These are phyloP conservation scores for Morus bassanus DNA, from an alignment of 2,797 vertebrate genomes.

Conservation along the genomic window DNA sequence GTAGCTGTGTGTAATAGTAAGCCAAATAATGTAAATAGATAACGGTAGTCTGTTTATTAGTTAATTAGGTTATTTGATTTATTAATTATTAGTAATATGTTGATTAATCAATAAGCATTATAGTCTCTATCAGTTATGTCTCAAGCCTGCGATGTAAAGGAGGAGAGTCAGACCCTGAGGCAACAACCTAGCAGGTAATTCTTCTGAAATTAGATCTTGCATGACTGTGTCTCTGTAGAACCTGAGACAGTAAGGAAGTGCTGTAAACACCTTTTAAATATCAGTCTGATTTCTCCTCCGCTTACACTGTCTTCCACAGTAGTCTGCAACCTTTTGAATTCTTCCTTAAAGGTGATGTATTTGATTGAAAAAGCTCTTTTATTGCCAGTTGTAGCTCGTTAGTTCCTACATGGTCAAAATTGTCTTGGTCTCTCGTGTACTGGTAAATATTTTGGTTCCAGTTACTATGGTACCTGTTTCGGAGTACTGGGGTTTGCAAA, in stretches of 20 bases:
- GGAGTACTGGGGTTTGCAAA: rapidly evolving
- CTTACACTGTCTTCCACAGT: not conserved
- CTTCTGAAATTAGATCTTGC: not conserved
- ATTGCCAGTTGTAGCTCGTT: not conserved
- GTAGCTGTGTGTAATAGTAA: not conserved
- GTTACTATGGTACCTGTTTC: not conserved
- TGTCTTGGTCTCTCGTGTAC: not conserved
- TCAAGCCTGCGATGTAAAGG: not conserved
- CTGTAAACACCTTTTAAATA: not conserved
- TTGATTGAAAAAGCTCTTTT: not conserved
- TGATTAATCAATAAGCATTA: not conserved
- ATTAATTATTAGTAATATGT: not conserved
- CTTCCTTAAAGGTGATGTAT: not conserved
- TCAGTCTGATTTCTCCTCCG: not conserved
- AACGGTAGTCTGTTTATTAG: not conserved
- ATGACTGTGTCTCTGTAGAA: not conserved
- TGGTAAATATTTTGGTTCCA: not conserved
- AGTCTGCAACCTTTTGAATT: not conserved
- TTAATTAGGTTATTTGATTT: not conserved
- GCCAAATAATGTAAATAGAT: not conserved
- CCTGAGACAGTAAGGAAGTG: not conserved
- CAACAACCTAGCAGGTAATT: not conserved
- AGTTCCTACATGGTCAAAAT: not conserved
- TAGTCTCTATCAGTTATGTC: not conserved
- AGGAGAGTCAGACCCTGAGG: not conserved